A percentile compares a stretch with the other conserved stretches of the same genome.
phyloP scores from a whole-genome alignment of 2,888 invertebrate genomes.

The Leucania comma region DNA sequence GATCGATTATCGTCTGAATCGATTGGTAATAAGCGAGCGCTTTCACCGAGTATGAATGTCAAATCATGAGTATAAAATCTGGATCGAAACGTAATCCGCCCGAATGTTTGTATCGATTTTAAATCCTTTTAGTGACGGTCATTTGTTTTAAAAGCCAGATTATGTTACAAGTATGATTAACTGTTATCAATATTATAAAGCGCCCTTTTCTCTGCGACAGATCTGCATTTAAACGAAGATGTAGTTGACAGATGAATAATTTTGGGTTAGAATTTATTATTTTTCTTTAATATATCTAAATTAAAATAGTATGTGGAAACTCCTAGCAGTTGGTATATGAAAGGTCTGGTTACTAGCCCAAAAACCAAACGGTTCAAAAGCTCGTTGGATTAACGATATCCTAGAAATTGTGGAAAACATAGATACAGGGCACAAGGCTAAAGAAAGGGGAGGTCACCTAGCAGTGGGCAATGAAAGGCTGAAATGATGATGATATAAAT shows the following conservation, averaged over 20 bases:
- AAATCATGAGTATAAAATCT: conserved; percentile 79
- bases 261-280: too few species aligned
- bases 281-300: too few species aligned
- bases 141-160: conserved; percentile 70
- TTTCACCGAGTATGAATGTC: conserved; percentile 88
- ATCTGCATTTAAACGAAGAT: neutral
- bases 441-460: too few species aligned
- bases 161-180: conserved; percentile 56
- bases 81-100: conserved; percentile 78
- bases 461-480: too few species aligned
- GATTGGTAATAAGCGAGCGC: conserved; percentile 81
- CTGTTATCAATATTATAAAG: conserved; percentile 41
- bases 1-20: conserved; percentile 82
- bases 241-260: neutral
- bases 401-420: too few species aligned
- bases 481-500: too few species aligned
- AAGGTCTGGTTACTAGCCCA: too few species aligned
- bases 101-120: conserved; percentile 75
- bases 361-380: too few species aligned
- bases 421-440: too few species aligned
- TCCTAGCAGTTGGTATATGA: too few species aligned
- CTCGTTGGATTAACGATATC: too few species aligned
- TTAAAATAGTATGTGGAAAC: too few species aligned
- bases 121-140: conserved; percentile 82
- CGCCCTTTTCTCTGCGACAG: conserved; percentile 14